Evolutionary conservation across 2,113 vertebrate genomes (phyloP).

Genomic region (Cyphomyrus plagiostoma): DNA sequence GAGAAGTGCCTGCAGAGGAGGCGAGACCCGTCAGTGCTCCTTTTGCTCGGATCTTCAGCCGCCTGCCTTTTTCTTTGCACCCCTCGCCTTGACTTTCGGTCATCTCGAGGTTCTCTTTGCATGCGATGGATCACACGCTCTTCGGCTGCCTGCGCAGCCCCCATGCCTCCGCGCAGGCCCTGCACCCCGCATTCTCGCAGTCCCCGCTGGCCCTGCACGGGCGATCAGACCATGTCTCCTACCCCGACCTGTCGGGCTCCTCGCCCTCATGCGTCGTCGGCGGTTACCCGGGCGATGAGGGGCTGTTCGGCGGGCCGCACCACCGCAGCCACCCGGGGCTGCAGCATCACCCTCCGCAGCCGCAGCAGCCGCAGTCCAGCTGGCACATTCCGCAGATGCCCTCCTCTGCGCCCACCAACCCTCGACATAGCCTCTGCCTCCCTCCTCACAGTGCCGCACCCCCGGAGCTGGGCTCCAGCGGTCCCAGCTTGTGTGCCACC

Average conservation of each 20-base stretch:
- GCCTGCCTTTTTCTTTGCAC: constrained; percentile 14
- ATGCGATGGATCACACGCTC: constrained; percentile 93
- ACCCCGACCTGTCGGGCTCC: constrained; percentile 81
- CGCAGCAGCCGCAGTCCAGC: constrained; percentile 55
- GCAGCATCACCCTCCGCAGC: constrained; percentile 49
- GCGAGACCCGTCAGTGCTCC: constrained; percentile 26
- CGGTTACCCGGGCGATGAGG: constrained; percentile 83
- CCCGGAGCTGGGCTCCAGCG: constrained; percentile 78
- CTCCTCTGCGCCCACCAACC: constrained; percentile 53
- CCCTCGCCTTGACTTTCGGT: constrained; percentile 20
- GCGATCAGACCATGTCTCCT: constrained; percentile 93
- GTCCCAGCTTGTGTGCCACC: constrained; percentile 79
- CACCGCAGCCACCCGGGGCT: constrained; percentile 58
- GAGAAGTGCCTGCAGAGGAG: constrained; percentile 48
- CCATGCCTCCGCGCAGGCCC: constrained; percentile 81
- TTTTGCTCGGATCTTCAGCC: constrained; percentile 38
- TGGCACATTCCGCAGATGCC: constrained; percentile 88
- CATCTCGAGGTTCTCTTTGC: constrained; percentile 54
- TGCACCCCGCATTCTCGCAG: constrained; percentile 87
- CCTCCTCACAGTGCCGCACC: constrained; percentile 72
- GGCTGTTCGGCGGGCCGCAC: constrained; percentile 85
- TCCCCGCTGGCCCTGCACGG: constrained; percentile 86
- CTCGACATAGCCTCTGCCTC: constrained; percentile 80
- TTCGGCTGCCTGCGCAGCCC: constrained; percentile 96
- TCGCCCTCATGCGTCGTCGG: constrained; percentile 86